phyloP scores from a whole-genome alignment of 1,140 invertebrate genomes.

The Cryptotermes secundus region DNA sequence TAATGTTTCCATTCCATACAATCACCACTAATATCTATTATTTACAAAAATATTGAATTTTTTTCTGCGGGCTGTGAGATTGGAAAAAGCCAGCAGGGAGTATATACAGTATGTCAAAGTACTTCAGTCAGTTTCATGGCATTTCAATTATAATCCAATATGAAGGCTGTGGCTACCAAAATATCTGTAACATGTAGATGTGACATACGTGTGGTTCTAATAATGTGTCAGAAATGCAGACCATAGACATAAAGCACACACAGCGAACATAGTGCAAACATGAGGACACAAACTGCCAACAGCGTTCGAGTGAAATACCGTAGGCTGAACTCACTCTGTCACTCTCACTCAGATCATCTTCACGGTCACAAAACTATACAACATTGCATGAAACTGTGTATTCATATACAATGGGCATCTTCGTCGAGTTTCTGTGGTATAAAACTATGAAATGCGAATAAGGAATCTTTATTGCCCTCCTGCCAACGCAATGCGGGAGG shows the following conservation, averaged over 20 bases:
- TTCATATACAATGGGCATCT: too few species aligned
- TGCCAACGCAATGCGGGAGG: too few species aligned
- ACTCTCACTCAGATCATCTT: too few species aligned
- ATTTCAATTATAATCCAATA: conserved; percentile 6
- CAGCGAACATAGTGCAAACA: background rate
- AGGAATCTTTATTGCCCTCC: too few species aligned
- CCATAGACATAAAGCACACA: background rate
- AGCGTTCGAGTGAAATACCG: too few species aligned
- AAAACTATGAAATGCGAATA: too few species aligned
- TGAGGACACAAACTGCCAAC: too few species aligned
- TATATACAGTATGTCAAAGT: background rate
- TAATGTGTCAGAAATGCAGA: background rate
- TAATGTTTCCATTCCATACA: background rate
- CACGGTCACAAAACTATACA: too few species aligned
- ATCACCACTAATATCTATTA: background rate
- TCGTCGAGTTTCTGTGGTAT: too few species aligned
- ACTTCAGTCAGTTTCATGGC: background rate
- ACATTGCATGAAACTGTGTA: too few species aligned
- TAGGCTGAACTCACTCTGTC: too few species aligned
- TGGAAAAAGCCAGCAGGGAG: background rate
- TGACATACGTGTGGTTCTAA: too few species aligned
- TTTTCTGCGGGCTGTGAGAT: background rate
- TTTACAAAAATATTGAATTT: background rate
- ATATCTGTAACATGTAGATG: background rate
- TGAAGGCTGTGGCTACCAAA: background rate